Conservation (phyloP, 1,140 invertebrate species). For the Episyrphus balteatus region DNA sequence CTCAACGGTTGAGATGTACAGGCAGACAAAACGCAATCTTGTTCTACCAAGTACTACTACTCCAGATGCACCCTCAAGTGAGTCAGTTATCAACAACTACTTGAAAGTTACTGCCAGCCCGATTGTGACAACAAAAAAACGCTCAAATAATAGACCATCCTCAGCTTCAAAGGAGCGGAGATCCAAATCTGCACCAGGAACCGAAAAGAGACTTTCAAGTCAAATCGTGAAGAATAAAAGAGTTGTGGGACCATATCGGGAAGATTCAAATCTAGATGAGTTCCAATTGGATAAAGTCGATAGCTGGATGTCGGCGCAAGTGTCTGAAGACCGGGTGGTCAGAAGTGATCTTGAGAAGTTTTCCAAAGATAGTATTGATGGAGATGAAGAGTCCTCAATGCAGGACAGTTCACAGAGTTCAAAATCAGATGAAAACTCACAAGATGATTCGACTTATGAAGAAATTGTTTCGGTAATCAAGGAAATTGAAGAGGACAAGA, state of each 20-base stretch:
- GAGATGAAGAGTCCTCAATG: constrained; percentile 4
- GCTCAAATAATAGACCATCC: background rate
- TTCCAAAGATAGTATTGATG: constrained; percentile 8
- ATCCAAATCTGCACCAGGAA: constrained; percentile 6
- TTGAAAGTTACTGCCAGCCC: constrained; percentile 13
- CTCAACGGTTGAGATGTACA: background rate
- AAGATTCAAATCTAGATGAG: constrained; percentile 29
- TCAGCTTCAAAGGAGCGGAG: background rate
- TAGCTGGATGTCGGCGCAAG: constrained; percentile 31
- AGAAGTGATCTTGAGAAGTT: constrained; percentile 19
- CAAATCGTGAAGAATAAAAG: constrained; percentile 19
- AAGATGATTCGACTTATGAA: constrained; percentile 29
- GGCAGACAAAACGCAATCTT: constrained; percentile 15
- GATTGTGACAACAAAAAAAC: background rate
- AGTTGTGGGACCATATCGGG: constrained; percentile 21
- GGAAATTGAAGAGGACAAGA: constrained; percentile 35
- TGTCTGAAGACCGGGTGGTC: background rate
- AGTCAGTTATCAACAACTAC: constrained; percentile 31
- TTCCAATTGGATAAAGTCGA: constrained; percentile 36
- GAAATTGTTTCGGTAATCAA: constrained; percentile 36
- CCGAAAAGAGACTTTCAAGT: background rate
- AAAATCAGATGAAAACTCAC: constrained; percentile 26
- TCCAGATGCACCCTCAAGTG: constrained; percentile 3
- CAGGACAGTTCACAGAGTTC: constrained; percentile 23
- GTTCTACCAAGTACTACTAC: background rate